Conservation (phyloP, 2,888 invertebrate genomes). For the Acanthopleura granulata region DNA sequence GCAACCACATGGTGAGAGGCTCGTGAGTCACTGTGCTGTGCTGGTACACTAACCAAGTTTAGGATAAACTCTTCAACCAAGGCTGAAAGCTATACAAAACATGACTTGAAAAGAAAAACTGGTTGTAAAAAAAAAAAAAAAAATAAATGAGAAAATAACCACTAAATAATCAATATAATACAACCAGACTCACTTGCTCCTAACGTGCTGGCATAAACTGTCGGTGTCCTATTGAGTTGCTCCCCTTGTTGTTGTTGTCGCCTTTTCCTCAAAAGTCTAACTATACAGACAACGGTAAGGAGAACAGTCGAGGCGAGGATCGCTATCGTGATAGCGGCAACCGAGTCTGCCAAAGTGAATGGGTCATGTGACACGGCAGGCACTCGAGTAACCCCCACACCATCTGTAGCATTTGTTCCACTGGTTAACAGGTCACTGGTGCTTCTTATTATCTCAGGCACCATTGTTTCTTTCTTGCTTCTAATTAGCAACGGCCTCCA, state of each 20-base stretch:
- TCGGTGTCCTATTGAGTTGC: not conserved
- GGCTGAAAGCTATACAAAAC: too few relatives aligned
- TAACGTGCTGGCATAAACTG: constrained; percentile 7
- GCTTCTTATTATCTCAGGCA: too few relatives aligned
- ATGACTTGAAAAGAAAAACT: too few relatives aligned
- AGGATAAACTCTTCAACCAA: too few relatives aligned
- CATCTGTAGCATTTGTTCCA: too few relatives aligned
- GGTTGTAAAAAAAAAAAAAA: too few relatives aligned
- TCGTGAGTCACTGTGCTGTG: not conserved
- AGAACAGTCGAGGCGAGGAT: not conserved
- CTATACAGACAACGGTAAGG: not conserved
- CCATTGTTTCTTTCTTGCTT: too few relatives aligned
- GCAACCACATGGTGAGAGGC: not conserved
- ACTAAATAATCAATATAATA: too few relatives aligned
- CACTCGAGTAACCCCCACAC: not conserved
- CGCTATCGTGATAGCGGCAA: not conserved
- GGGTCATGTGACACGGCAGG: not conserved
- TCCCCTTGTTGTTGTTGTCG: not conserved
- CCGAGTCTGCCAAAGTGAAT: constrained; percentile 1
- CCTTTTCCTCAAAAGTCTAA: not conserved
- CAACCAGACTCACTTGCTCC: constrained; percentile 3
- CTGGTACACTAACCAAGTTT: not conserved
- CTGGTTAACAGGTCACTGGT: too few relatives aligned
- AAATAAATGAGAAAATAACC: too few relatives aligned
- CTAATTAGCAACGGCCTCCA: too few relatives aligned